phyloP scores from a whole-genome alignment of 2,113 vertebrate genomes.

The Channa argus region DNA sequence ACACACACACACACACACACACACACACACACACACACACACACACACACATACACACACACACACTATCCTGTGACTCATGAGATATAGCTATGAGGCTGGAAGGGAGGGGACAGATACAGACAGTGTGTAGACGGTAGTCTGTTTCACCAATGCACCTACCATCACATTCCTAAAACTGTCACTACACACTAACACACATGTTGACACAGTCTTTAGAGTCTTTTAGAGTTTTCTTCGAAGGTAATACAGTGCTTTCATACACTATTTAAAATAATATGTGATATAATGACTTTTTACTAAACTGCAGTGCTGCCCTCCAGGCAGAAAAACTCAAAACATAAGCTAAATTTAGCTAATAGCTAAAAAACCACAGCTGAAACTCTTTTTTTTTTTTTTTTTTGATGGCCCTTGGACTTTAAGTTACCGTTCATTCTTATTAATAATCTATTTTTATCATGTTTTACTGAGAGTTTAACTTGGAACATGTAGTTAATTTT shows the following conservation, averaged over 20 bases:
- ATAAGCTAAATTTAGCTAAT: too few relatives aligned
- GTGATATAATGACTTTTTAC: too few relatives aligned
- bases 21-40: too few relatives aligned
- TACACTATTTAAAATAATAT: too few relatives aligned
- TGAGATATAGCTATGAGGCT: constrained; percentile 28
- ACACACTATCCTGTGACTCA: constrained; percentile 33
- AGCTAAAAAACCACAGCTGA: too few relatives aligned
- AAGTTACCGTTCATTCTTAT: neutral
- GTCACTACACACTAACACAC: constrained; percentile 1
- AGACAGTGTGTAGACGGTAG: constrained; percentile 31
- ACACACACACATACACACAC: constrained; percentile 13
- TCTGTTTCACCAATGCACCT: constrained; percentile 16
- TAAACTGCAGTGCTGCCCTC: too few relatives aligned
- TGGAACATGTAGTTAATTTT: neutral
- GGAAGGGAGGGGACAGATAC: constrained; percentile 11
- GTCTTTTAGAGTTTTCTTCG: too few relatives aligned
- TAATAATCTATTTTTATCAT: neutral
- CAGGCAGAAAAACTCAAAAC: too few relatives aligned
- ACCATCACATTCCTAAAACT: constrained; percentile 15
- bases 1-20: constrained; percentile 16
- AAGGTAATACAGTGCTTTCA: too few relatives aligned
- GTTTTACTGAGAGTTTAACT: too few relatives aligned
- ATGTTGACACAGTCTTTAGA: neutral
- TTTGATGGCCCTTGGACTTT: too few relatives aligned
- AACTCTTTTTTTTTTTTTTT: too few relatives aligned